Percentiles rank a stretch among this genome's conserved stretches.
These are phyloP conservation scores for Corythornis leucogaster DNA, from an alignment of 2,797 vertebrate genomes.

Conservation along the genomic window DNA sequence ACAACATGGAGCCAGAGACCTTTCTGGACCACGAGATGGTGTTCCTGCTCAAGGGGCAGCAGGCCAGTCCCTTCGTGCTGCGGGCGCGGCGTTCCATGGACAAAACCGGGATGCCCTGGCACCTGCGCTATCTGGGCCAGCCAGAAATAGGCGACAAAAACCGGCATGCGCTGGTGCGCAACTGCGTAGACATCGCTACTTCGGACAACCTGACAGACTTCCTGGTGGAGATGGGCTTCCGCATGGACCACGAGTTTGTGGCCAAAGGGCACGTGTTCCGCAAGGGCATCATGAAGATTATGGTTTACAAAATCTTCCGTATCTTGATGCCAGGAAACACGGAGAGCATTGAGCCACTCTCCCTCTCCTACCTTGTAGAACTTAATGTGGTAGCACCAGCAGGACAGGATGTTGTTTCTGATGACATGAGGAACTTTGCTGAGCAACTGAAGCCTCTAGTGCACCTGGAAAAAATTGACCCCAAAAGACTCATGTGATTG, in stretches of 20 bases:
- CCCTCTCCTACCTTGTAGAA: conserved; percentile 94
- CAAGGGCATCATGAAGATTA: conserved; percentile 93
- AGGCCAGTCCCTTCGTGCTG: conserved; percentile 95
- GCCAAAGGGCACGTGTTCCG: conserved; percentile 94
- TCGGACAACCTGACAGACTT: conserved; percentile 95
- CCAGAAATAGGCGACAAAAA: conserved; percentile 96
- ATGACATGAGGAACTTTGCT: conserved; percentile 96
- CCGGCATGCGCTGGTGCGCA: conserved; percentile 91
- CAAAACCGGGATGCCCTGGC: conserved; percentile 89
- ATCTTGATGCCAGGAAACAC: conserved; percentile 92
- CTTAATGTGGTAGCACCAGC: conserved; percentile 92
- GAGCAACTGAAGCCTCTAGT: conserved; percentile 96
- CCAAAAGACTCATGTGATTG: conserved; percentile 88
- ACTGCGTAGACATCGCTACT: conserved; percentile 94
- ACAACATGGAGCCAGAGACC: conserved; percentile 96
- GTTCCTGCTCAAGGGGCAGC: conserved; percentile 95
- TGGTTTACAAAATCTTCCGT: conserved; percentile 95
- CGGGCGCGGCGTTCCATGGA: conserved; percentile 91
- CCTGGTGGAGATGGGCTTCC: conserved; percentile 97
- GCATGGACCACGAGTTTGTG: conserved; percentile 98
- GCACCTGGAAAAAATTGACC: conserved; percentile 97
- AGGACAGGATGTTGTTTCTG: conserved; percentile 92
- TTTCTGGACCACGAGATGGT: conserved; percentile 96
- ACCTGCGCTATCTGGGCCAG: conserved; percentile 94
- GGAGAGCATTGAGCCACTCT: conserved; percentile 91